Percentiles rank a stretch among this genome's conserved stretches.
Evolutionary conservation across 1,140 invertebrate species (phyloP).

Genomic region (Bactericera cockerelli): DNA sequence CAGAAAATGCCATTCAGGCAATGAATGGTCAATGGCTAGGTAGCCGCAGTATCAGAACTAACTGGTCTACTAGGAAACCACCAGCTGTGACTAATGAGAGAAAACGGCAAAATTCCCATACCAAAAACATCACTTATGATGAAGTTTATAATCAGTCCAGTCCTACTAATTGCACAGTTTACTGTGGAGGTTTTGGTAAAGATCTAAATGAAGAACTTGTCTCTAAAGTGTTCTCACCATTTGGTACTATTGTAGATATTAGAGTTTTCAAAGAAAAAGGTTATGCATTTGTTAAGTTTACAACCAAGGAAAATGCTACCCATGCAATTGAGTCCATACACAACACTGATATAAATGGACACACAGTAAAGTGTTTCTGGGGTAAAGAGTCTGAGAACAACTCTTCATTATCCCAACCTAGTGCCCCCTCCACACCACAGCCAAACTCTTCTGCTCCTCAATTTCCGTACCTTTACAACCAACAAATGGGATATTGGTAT

Average conservation of each 20-base stretch:
- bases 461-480: constrained; percentile 46
- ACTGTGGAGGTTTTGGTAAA: constrained; percentile 91
- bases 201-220: constrained; percentile 90
- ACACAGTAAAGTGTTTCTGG: constrained; percentile 98
- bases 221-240: constrained; percentile 84
- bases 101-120: constrained; percentile 26
- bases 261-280: constrained; percentile 98
- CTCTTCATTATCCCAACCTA: constrained; percentile 20
- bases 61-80: constrained; percentile 97
- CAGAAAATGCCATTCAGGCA: constrained; percentile 86
- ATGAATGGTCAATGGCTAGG: constrained; percentile 99
- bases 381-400: constrained; percentile 61
- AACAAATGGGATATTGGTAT: constrained; percentile 70
- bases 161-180: constrained; percentile 96
- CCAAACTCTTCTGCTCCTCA: constrained; percentile 34
- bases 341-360: constrained; percentile 90
- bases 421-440: constrained; percentile 11
- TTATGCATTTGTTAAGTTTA: constrained; percentile 98
- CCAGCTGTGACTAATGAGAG: constrained; percentile 47
- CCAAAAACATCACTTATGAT: constrained; percentile 45
- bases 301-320: constrained; percentile 90
- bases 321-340: constrained; percentile 94
- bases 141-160: constrained; percentile 93
- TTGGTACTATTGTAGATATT: constrained; percentile 91
- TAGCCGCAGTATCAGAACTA: constrained; percentile 92